Conservation (phyloP, 64 coral and sea anemone species). For the Montipora efflorescens region DNA sequence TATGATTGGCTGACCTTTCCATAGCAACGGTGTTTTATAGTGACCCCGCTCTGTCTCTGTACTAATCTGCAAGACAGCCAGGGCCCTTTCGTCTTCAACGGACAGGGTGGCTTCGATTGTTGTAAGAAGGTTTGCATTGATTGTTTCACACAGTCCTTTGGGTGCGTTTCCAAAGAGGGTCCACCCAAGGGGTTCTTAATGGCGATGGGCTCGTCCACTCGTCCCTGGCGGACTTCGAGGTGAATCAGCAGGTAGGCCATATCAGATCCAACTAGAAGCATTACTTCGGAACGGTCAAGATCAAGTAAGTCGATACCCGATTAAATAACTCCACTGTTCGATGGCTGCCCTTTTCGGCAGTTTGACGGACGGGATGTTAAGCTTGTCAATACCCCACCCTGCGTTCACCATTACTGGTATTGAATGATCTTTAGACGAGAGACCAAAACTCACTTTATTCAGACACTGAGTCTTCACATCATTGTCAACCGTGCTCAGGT, state of each 20-base stretch:
- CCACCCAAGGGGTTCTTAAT: conserved; percentile 1
- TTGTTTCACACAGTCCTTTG: background rate
- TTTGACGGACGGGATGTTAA: conserved; percentile 19
- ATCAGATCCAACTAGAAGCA: conserved; percentile 31
- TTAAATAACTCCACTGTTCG: conserved; percentile 13
- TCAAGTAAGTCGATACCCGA: background rate
- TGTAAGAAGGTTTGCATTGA: conserved; percentile 16
- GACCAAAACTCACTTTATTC: background rate
- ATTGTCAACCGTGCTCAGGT: conserved; percentile 19
- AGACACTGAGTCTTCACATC: background rate
- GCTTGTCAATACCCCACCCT: conserved; percentile 51
- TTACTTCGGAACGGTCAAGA: background rate
- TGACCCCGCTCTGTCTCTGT: too few species aligned
- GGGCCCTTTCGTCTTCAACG: too few species aligned
- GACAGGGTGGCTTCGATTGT: background rate
- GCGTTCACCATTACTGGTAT: background rate
- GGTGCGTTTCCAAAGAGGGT: conserved; percentile 34
- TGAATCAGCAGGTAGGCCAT: conserved; percentile 45
- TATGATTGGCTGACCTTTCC: too few species aligned
- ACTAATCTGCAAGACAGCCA: too few species aligned
- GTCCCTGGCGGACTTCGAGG: conserved; percentile 41
- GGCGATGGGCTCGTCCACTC: conserved; percentile 21
- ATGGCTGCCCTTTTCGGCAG: background rate
- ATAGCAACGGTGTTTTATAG: too few species aligned
- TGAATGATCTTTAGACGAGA: conserved; percentile 26